A percentile compares a stretch with the other conserved stretches of the same genome.
phyloP scores from a whole-genome alignment of 2,797 vertebrate species.

The Megalops cyprinoides region DNA sequence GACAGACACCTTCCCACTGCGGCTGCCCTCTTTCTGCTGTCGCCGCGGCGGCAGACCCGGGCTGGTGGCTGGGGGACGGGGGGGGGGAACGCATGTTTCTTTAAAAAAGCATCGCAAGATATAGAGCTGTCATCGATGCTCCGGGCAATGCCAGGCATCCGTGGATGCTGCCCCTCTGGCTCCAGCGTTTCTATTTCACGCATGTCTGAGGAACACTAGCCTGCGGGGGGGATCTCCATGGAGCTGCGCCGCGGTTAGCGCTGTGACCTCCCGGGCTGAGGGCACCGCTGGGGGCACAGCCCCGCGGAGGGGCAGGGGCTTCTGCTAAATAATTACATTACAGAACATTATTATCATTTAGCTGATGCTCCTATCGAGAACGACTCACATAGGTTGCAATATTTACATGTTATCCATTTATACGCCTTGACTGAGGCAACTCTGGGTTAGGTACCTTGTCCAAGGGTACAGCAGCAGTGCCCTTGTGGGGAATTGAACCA shows the following conservation, averaged over 20 bases:
- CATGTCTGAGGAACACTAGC: conserved; percentile 11
- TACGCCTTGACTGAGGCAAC: no score
- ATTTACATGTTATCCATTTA: no score
- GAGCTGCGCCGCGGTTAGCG: background rate
- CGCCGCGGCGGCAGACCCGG: background rate
- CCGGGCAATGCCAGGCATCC: conserved; percentile 61
- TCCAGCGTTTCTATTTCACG: conserved; percentile 19
- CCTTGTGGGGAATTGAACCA: no score
- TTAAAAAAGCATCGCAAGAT: conserved; percentile 66
- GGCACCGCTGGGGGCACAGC: background rate
- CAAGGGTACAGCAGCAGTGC: no score
- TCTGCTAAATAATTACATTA: no score
- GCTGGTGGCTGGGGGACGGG: background rate
- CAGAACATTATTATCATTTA: no score
- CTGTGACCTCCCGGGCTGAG: background rate
- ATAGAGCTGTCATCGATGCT: conserved; percentile 67
- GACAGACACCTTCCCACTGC: background rate
- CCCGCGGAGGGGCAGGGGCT: background rate
- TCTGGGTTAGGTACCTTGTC: no score
- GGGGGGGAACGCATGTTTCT: conserved; percentile 7
- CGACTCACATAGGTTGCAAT: no score
- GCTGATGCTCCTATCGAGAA: no score
- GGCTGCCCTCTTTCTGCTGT: background rate
- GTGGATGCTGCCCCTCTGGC: conserved; percentile 10
- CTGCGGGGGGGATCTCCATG: background rate